These are phyloP conservation scores for Nannoperca obscura DNA, from an alignment of 2,797 vertebrate genomes.

Conservation along the genomic window DNA sequence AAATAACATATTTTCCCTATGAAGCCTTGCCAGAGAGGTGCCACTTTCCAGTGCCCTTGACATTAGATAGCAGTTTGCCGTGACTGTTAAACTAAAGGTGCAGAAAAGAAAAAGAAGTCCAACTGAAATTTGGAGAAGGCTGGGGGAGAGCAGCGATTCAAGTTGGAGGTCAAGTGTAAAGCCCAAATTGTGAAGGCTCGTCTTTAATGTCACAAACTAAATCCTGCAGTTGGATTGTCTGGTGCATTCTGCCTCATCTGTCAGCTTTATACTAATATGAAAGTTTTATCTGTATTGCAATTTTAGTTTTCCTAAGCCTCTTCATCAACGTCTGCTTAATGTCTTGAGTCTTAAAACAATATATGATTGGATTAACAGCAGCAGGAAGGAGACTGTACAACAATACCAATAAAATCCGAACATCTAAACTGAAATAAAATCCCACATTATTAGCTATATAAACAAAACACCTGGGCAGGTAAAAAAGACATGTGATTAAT, in stretches of 20 bases:
- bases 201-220: neutral
- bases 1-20: neutral
- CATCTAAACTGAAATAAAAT: slow-evolving; percentile 64
- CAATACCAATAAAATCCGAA: slow-evolving; percentile 68
- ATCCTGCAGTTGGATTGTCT: neutral
- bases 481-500: slow-evolving; percentile 82
- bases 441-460: slow-evolving; percentile 59
- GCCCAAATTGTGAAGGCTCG: neutral
- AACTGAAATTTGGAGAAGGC: neutral
- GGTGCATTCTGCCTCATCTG: neutral
- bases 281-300: slow-evolving; percentile 47
- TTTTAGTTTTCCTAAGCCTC: slow-evolving; percentile 50
- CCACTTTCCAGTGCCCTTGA: neutral
- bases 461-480: slow-evolving; percentile 77
- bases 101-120: neutral
- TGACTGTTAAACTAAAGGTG: neutral
- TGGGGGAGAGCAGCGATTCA: neutral
- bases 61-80: neutral
- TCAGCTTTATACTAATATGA: neutral
- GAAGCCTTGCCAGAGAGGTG: neutral
- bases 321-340: slow-evolving; percentile 67
- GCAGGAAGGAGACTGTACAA: slow-evolving; percentile 79
- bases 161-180: neutral
- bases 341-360: slow-evolving; percentile 81
- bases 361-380: slow-evolving; percentile 85